Conservation (phyloP, 2,797 vertebrate species). For the Caiman crocodilus region DNA sequence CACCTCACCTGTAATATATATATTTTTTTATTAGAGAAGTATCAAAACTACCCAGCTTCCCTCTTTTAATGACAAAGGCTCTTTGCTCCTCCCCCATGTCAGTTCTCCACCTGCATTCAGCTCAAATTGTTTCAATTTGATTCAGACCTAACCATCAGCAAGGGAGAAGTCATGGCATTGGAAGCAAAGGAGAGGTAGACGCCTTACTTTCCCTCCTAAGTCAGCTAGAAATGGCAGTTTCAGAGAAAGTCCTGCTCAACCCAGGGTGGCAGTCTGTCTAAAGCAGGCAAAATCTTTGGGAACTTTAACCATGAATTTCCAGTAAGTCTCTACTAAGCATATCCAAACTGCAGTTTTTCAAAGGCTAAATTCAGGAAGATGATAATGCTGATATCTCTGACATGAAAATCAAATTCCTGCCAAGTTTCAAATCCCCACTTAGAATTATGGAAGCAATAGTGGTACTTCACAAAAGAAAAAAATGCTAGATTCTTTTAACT, state of each 20-base stretch:
- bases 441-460: background rate
- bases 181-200: background rate
- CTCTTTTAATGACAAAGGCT: background rate
- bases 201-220: background rate
- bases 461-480: background rate
- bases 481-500: background rate
- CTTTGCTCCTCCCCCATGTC: background rate
- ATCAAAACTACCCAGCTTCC: no score
- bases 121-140: background rate
- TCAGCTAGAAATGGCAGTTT: background rate
- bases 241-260: background rate
- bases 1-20: background rate
- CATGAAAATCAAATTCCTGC: background rate
- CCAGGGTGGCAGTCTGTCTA: background rate
- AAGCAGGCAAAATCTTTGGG: background rate
- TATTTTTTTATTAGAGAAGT: background rate
- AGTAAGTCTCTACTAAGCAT: background rate
- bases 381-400: background rate
- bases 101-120: background rate
- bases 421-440: background rate
- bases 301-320: background rate
- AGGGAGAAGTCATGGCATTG: background rate
- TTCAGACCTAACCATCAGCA: background rate
- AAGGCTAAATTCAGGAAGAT: background rate
- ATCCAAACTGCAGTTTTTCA: background rate